phyloP scores from a whole-genome alignment of 2,113 vertebrate genomes.

The Chamaetylas fuelleborni region DNA sequence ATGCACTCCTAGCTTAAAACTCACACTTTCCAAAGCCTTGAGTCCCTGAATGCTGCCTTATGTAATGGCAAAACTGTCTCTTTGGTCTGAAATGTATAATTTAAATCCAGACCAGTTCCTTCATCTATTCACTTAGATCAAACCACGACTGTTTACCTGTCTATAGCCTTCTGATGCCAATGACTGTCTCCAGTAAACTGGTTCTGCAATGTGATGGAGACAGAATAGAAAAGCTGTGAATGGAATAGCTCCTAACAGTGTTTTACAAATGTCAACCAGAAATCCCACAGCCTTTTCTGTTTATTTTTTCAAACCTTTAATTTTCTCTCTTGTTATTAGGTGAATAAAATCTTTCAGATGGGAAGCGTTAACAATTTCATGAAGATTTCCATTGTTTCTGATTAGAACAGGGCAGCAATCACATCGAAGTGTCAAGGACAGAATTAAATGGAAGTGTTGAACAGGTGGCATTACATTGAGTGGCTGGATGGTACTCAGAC shows the following conservation, averaged over 20 bases:
- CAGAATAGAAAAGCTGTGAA: not conserved
- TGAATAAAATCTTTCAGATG: not conserved
- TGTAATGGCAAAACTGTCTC: not conserved
- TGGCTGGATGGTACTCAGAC: not conserved
- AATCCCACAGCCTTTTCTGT: not conserved
- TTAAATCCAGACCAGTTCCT: not conserved
- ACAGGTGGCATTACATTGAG: not conserved
- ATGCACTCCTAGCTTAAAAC: not conserved
- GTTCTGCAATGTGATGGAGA: rapidly evolving
- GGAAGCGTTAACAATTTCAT: not conserved
- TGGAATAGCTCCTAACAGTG: not conserved
- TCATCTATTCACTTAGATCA: not conserved
- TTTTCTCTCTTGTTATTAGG: not conserved
- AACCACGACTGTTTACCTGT: not conserved
- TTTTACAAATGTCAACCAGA: not conserved
- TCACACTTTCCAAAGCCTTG: not conserved
- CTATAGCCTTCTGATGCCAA: not conserved
- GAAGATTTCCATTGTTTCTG: not conserved
- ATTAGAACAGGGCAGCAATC: not conserved
- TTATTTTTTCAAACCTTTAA: not conserved
- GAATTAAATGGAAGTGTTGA: not conserved
- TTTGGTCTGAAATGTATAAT: not conserved
- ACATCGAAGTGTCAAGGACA: not conserved
- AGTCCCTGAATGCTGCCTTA: not conserved
- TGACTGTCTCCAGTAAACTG: not conserved